A percentile compares a stretch with the other conserved stretches of the same genome.
phyloP scores from a whole-genome alignment of 2,113 vertebrate genomes.

The Dipodomys stephensi region DNA sequence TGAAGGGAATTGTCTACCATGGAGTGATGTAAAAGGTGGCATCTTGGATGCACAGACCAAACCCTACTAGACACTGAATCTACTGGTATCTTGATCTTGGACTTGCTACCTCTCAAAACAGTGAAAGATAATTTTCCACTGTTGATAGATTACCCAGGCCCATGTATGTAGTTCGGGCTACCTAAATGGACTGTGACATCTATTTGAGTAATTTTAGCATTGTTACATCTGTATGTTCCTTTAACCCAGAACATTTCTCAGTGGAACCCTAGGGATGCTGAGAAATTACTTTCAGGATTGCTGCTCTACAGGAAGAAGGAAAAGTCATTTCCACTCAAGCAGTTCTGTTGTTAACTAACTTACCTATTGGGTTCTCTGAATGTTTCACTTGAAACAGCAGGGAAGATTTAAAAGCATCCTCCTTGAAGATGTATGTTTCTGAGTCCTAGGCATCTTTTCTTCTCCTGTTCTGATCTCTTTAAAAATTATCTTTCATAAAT shows the following conservation, averaged over 20 bases:
- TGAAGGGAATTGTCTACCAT: background rate
- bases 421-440: background rate
- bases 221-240: background rate
- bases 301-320: background rate
- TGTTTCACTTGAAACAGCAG: background rate
- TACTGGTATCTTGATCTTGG: background rate
- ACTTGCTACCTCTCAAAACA: background rate
- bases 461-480: too few species aligned
- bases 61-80: background rate
- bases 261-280: background rate
- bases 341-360: background rate
- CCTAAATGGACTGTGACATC: background rate
- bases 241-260: background rate
- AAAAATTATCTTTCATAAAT: too few species aligned
- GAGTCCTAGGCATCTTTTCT: background rate
- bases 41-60: background rate
- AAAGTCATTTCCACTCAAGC: background rate
- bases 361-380: background rate
- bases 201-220: background rate
- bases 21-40: background rate
- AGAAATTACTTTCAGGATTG: background rate
- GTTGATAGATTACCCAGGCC: background rate
- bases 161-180: background rate
- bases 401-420: background rate
- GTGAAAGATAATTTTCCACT: background rate